A percentile compares a stretch with the other conserved stretches of the same genome.
Conservation (phyloP, 2,888 invertebrate species). For the Labia minor region DNA sequence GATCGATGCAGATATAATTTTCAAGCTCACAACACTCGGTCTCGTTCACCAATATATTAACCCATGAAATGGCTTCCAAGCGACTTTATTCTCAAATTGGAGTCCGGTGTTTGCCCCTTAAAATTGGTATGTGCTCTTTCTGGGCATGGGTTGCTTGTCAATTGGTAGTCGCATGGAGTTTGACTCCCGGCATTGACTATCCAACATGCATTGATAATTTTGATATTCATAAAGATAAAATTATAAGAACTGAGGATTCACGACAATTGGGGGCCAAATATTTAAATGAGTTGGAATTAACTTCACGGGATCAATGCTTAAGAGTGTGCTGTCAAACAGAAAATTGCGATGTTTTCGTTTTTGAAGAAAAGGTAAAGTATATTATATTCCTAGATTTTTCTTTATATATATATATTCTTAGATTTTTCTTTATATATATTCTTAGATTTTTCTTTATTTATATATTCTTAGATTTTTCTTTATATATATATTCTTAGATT, state of each 20-base stretch:
- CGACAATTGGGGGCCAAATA: slow-evolving; percentile 79
- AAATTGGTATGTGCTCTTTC: not conserved
- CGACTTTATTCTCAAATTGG: too few species aligned
- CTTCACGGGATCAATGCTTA: slow-evolving; percentile 69
- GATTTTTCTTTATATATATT: slow-evolving; percentile 24
- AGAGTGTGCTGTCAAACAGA: slow-evolving; percentile 78
- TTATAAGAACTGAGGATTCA: slow-evolving; percentile 83
- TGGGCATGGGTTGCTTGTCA: not conserved
- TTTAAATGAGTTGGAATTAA: slow-evolving; percentile 72
- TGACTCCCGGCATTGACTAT: slow-evolving; percentile 36
- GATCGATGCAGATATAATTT: too few species aligned
- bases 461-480: slow-evolving; percentile 19
- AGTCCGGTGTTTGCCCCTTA: too few species aligned
- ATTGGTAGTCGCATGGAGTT: not conserved
- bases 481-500: too few species aligned
- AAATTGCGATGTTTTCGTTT: slow-evolving; percentile 81
- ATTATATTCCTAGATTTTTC: slow-evolving; percentile 23
- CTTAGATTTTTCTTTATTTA: too few species aligned
- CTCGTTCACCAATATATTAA: too few species aligned
- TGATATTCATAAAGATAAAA: slow-evolving; percentile 77
- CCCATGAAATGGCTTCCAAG: too few species aligned
- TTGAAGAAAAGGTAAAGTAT: slow-evolving; percentile 83
- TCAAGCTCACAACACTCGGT: too few species aligned
- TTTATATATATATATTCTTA: slow-evolving; percentile 14
- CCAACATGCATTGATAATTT: slow-evolving; percentile 64